Percentiles rank a stretch among this genome's conserved stretches.
Conservation (phyloP, 2,113 vertebrate genomes). For the Neodontobutis hainanensis region DNA sequence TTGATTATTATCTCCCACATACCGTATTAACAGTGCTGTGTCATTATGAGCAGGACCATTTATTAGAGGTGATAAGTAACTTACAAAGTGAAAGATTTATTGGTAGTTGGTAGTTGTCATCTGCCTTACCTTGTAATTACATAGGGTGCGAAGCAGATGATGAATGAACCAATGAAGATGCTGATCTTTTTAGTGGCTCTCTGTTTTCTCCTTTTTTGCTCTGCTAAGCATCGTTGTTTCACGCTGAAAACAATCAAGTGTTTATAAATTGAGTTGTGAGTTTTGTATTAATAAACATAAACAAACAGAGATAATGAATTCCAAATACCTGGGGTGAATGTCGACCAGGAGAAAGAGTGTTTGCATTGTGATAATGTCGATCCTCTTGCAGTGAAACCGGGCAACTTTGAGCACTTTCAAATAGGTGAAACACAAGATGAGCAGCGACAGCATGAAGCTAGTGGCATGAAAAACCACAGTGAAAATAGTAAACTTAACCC, state of each 20-base stretch:
- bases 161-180: slow-evolving; percentile 87
- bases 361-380: slow-evolving; percentile 86
- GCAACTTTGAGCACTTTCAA: slow-evolving; percentile 85
- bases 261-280: neutral
- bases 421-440: slow-evolving; percentile 85
- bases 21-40: slow-evolving; percentile 1
- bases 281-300: neutral
- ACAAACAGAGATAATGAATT: neutral
- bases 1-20: slow-evolving; percentile 6
- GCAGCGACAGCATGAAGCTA: slow-evolving; percentile 83
- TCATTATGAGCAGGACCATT: neutral
- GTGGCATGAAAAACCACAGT: slow-evolving; percentile 84
- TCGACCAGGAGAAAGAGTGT: slow-evolving; percentile 86
- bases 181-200: slow-evolving; percentile 86
- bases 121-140: slow-evolving; percentile 82
- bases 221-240: slow-evolving; percentile 83
- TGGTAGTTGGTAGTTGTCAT: slow-evolving; percentile 1
- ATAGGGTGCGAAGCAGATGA: slow-evolving; percentile 86
- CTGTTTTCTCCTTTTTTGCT: slow-evolving; percentile 83
- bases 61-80: slow-evolving; percentile 20
- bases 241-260: slow-evolving; percentile 73
- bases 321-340: slow-evolving; percentile 84
- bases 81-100: slow-evolving; percentile 23
- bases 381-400: slow-evolving; percentile 84
- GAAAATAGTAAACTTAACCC: slow-evolving; percentile 80